Base-by-base conservation (phyloP, 2,888 invertebrate genomes). In the Caenorhabditis angaria region DNA sequence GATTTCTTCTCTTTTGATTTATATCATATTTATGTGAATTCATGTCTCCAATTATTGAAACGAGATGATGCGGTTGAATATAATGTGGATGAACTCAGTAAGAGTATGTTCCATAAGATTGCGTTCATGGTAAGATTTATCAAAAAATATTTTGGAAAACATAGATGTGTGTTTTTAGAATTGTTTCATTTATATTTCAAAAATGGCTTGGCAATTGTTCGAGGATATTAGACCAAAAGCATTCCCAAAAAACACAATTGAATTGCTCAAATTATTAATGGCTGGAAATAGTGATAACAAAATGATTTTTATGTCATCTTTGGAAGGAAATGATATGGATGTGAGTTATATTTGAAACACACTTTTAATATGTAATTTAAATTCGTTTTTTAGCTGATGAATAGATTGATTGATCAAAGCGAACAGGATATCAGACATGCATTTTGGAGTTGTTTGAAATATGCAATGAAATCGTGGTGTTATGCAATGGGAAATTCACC, bases 1-100 rank as follows among this genome's bases (percentile, higher is more conserved):
- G 73, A 73, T 25, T 73, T 65, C 35, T 73, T 69, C 25, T 68
- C 73, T 1, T 56, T 25, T 28, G 73, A 73, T 53, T 54, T 69
- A 8, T 73, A 73, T 59, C 53, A 55, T 1, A 51, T 73, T 8
- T 65, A 62, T 51, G 56, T 72, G 41, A 61, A 59, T 6, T 65
- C 72, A 2, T 32, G 65, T 20, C 20, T 68, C 14, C 65, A 57
- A 10, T 56, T 72, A 25, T 8, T 67, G 54, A 58, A 51, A 41
- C 50, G 65, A 61, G 67, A 69, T 4, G 55, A 65, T 2, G 48
- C 54, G 1, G 59, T 73, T 18, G 62, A 61, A n/a, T 73, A 68
- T 27, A 73, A 61, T 22, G 53, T 73, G 4, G 18, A 25, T 1
- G 25, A 65, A 2, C 20, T 65, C 6, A 6, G 14, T 2, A 61